Base-by-base conservation (phyloP, 2,797 vertebrate genomes). In the Florisuga fusca region DNA sequence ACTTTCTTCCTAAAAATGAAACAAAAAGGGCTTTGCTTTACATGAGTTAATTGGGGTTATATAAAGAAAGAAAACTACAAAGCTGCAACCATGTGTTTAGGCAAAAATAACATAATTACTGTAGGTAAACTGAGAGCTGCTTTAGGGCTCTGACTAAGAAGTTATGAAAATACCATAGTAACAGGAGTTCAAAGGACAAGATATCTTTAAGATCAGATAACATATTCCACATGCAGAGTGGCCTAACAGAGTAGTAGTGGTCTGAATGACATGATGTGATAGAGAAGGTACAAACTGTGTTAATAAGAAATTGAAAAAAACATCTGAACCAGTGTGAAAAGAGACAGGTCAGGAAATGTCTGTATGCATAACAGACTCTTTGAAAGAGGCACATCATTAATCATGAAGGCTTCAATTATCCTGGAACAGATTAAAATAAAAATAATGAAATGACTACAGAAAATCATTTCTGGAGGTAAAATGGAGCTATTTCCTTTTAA, bases 81-180 rank as follows among this genome's bases (percentile, higher is more conserved):
- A 84, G 27, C 62, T 88, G 57, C 36, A 94, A 61, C 74, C 63
- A 45, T 86, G 77, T 87, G 74, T 94, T 95, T 91, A 90, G 59
- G 36, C 71, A 91, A 96, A 97, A 97, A 97, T 92, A 96, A 87
- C 75, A 92, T 79, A 90, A 93, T 93, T 95, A 61, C 76, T 91
- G 83, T 87, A 77, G 62, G 33, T 91, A 93, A 88, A 58, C 83
- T 51, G 50, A 74, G 36, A 92, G 27, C 38, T 95, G 54, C 72
- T 38, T 93, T 54, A 64, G 79, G 72, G 79, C 29, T 84, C 20
- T 31, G 50, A 84, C 87, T 31, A 84, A 84, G 43, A 79, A 78
- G 21, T 69, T 76, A 78, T 34, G 57, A 79, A 95, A 93, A 84
- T 63, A 82, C 62, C 87, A 87, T 71, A 88, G 71, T 79, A 91